Evolutionary conservation across 1,140 invertebrate genomes (phyloP), one percentile per base, ranked within the genome.

Genomic region (Aporrectodea caliginosa): DNA sequence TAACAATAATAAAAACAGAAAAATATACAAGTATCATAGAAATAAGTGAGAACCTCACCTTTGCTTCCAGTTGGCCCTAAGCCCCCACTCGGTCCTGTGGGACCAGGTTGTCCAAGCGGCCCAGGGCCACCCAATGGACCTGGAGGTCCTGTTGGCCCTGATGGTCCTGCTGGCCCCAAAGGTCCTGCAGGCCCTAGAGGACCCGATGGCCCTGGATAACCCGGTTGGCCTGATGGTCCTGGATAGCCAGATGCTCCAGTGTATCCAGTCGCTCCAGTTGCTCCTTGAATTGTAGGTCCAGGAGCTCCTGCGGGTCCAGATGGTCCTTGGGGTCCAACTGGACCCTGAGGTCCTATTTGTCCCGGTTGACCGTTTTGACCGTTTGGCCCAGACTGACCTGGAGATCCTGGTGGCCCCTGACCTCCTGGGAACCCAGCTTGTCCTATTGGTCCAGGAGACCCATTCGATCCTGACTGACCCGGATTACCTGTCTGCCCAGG

Each of bases 101-200:
- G 75, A 70, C 79, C 79, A 16, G 22, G 1, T 22, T 2, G 12
- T 1, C 78, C 78, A 0, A 43, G 6, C 12, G 29, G 73, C n/a
- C 78, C 78, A 75, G 78, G 31, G 31, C 71, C 70, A 12, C 78
- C 78, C 27, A 58, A 16, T 30, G 1, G 58, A 27, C 77, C 77
- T n/a, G 58, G 58, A 16, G 58, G 16, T 69, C 77, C 77, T 1
- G 6, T 30, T 14, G 30, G 35, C 1, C 78, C 78, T n/a, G 35
- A 16, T 22, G 73, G 35, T 27, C 78, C 78, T 0, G 2, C 22
- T 1, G 27, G 1, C 0, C 75, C 75, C 27, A 12, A 35, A 29
- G 16, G 75, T 58, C 75, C 75, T 12, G n/a, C 14, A 58, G 31
- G 33, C 30, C 75, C 75, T 2, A 68, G 1, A 12, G 34, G 29